phyloP scores from a whole-genome alignment of 23 tunicate species.

The Ascidia mentula region DNA sequence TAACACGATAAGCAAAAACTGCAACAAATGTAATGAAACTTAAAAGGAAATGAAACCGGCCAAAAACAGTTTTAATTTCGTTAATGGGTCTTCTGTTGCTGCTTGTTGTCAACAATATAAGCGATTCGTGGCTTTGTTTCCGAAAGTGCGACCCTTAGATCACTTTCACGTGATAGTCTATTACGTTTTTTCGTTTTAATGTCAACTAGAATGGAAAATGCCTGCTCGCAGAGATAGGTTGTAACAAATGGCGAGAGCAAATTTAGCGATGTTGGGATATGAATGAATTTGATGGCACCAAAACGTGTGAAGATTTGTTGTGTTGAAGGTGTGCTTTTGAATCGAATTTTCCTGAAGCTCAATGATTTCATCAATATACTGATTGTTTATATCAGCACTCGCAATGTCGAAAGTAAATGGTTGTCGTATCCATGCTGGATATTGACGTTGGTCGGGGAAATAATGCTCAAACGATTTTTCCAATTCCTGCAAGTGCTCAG shows the following conservation, averaged over 20 bases:
- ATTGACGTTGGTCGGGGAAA: conserved; percentile 20
- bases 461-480: conserved; percentile 13
- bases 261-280: background rate
- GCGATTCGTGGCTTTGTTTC: background rate
- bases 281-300: too few species aligned
- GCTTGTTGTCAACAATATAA: background rate
- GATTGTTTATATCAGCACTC: conserved; percentile 36
- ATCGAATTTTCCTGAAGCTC: conserved; percentile 18
- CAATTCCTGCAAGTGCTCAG: conserved; percentile 33
- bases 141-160: background rate
- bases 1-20: too few species aligned
- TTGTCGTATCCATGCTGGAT: conserved; percentile 18
- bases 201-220: background rate
- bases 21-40: too few species aligned
- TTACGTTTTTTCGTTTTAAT: background rate
- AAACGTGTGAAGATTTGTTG: too few species aligned
- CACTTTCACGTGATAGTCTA: too few species aligned
- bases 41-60: too few species aligned
- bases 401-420: conserved; percentile 25
- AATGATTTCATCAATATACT: conserved; percentile 13
- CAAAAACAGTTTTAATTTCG: background rate
- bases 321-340: too few species aligned
- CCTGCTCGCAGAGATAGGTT: background rate
- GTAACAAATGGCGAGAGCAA: background rate
- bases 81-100: background rate